Conservation (phyloP, 2,797 vertebrate species). For the Coregonus suidteri region DNA sequence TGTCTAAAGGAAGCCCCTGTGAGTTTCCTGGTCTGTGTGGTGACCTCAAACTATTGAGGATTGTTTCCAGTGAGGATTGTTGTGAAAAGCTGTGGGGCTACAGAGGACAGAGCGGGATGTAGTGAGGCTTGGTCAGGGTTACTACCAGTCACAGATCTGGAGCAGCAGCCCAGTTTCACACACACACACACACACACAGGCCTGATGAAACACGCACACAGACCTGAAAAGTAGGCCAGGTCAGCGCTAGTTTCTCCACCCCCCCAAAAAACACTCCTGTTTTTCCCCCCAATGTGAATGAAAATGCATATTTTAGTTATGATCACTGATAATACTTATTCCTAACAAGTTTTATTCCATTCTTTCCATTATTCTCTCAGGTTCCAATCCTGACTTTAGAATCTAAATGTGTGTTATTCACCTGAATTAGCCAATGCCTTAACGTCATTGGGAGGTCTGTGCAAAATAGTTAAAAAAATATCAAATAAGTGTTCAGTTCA, state of each 20-base stretch:
- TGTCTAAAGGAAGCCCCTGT: constrained; percentile 56
- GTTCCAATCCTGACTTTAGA: too few relatives aligned
- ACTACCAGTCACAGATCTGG: constrained; percentile 9
- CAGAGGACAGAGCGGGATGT: background rate
- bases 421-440: too few relatives aligned
- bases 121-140: constrained; percentile 27
- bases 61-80: constrained; percentile 31
- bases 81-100: constrained; percentile 3
- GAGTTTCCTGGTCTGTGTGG: constrained; percentile 56
- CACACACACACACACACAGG: constrained; percentile 35
- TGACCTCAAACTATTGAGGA: constrained; percentile 51
- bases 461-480: too few relatives aligned
- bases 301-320: too few relatives aligned
- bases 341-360: too few relatives aligned
- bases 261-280: too few relatives aligned
- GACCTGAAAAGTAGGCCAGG: constrained; percentile 28
- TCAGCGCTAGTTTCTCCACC: constrained; percentile 14
- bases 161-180: constrained; percentile 23
- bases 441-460: too few relatives aligned
- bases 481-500: too few relatives aligned
- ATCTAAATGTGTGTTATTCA: too few relatives aligned
- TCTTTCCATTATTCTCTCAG: too few relatives aligned
- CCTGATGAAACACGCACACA: constrained; percentile 30
- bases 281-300: too few relatives aligned
- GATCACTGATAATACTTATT: too few relatives aligned